Evolutionary conservation across 2,888 invertebrate genomes (phyloP), one percentile per base, ranked within the genome.

Genomic region (Aelia acuminata): DNA sequence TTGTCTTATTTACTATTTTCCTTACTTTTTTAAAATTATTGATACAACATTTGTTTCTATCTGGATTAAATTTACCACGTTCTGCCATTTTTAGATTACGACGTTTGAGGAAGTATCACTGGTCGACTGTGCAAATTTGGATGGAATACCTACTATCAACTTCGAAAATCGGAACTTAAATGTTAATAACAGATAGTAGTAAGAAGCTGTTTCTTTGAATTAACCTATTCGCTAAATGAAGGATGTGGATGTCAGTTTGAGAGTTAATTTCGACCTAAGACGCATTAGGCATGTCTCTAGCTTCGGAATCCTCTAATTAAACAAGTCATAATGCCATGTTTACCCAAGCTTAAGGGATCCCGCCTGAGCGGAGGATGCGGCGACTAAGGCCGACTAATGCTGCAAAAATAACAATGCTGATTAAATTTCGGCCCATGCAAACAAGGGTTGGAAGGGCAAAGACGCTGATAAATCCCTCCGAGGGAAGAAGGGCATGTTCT

Each of bases 401-500:
- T 43, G n/a, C 43, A 43, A 80, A 80, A 47, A 80, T 80, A 47
- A 80, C 80, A 80, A 35, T n/a, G n/a, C 80, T 80, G 80, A 80
- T 80, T 80, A 80, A 80, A 80, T 80, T 80, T 43, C 11, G n/a
- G 80, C 43, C 80, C 39, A 80, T 43, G 43, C 80, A 80, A 80
- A 80, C 80, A 80, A 47, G 80, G 80, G 80, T 20, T 43, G 43
- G 43, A 43, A 80, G 80, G 80, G 80, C 43, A 80, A 80, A 80
- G 80, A 80, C 80, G 80, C 43, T 43, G 43, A 80, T 80, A 80
- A 80, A 80, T 80, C 80, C 80, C 11, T 15, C n/a, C 22, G n/a
- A 70, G 80, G 80, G 80, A 47, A 47, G 80, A 80, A 80, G 80
- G 80, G 43, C 80, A 31, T 70, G 63, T 80, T 80, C 80, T 80